Conservation (phyloP, 2,113 vertebrate genomes). For the Sylvia atricapilla region DNA sequence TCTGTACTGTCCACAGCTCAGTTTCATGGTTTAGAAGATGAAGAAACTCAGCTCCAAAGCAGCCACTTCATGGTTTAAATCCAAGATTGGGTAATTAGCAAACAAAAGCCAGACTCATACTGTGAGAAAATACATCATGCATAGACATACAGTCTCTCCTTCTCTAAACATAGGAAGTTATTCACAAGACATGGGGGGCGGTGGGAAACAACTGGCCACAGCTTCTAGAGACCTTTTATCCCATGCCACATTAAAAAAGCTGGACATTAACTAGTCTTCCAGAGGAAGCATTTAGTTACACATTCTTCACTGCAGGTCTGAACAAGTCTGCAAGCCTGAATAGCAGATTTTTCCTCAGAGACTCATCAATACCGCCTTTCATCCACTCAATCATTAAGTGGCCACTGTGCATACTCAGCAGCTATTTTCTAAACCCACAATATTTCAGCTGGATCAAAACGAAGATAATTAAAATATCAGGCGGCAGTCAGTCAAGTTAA, state of each 20-base stretch:
- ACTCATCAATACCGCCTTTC: conserved; percentile 46
- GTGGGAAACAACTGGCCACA: not conserved
- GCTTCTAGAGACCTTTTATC: conserved; percentile 19
- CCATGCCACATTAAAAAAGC: not conserved
- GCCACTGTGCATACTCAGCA: not conserved
- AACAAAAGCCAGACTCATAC: conserved; percentile 16
- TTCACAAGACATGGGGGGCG: not conserved
- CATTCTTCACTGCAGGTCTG: conserved; percentile 41
- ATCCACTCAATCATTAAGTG: conserved; percentile 38
- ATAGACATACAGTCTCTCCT: conserved; percentile 21
- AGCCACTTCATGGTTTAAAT: not conserved
- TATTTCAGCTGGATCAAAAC: conserved; percentile 15
- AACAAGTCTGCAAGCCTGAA: conserved; percentile 33
- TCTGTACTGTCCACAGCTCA: not conserved
- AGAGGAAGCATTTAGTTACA: conserved; percentile 34
- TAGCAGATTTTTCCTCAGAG: conserved; percentile 51
- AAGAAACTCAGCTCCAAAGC: not conserved
- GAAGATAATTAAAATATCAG: conserved; percentile 19
- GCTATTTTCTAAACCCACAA: conserved; percentile 47
- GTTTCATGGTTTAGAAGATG: not conserved
- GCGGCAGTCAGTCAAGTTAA: not conserved
- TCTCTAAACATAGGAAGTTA: conserved; percentile 38
- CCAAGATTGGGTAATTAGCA: conserved; percentile 21
- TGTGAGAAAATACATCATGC: conserved; percentile 36
- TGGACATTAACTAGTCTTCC: not conserved